phyloP scores from a whole-genome alignment of 2,888 invertebrate genomes.

The Proisotoma minuta region DNA sequence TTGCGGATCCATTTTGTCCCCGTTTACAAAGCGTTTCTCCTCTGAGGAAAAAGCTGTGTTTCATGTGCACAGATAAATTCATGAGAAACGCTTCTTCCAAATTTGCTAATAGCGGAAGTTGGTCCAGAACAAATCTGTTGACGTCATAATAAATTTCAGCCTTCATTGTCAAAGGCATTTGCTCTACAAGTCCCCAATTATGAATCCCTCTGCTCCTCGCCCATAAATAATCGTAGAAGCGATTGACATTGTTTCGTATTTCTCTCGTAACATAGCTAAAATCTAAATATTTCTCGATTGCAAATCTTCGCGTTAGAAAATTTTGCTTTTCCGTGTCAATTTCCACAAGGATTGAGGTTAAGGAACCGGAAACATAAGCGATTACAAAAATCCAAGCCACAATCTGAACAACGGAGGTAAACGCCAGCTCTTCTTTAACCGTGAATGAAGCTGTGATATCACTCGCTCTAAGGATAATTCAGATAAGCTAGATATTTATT shows the following conservation, averaged over 20 bases:
- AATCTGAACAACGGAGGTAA: slow-evolving; percentile 34
- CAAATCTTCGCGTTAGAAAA: slow-evolving; percentile 30
- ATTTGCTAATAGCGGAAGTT: slow-evolving; percentile 27
- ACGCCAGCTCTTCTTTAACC: slow-evolving; percentile 28
- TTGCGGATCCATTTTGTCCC: slow-evolving; percentile 33
- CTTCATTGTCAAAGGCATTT: slow-evolving; percentile 41
- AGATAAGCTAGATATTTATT: not conserved
- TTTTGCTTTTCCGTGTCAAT: slow-evolving; percentile 42
- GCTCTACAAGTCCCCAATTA: slow-evolving; percentile 37
- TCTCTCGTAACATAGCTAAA: slow-evolving; percentile 16
- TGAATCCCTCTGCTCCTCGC: slow-evolving; percentile 39
- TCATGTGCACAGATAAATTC: slow-evolving; percentile 38
- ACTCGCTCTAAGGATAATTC: slow-evolving; percentile 26
- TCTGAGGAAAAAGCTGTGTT: slow-evolving; percentile 40
- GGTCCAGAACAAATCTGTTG: slow-evolving; percentile 44
- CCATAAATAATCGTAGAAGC: slow-evolving; percentile 44
- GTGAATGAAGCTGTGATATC: slow-evolving; percentile 27
- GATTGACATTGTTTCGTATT: slow-evolving; percentile 27
- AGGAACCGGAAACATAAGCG: slow-evolving; percentile 32
- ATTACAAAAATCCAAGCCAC: slow-evolving; percentile 41
- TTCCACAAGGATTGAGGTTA: slow-evolving; percentile 43
- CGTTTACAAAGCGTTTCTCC: slow-evolving; percentile 38
- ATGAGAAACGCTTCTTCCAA: slow-evolving; percentile 42
- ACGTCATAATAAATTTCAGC: slow-evolving; percentile 44
- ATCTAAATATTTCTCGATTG: slow-evolving; percentile 36